phyloP scores from a whole-genome alignment of 2,888 invertebrate species.

The Limnephilus marmoratus region DNA sequence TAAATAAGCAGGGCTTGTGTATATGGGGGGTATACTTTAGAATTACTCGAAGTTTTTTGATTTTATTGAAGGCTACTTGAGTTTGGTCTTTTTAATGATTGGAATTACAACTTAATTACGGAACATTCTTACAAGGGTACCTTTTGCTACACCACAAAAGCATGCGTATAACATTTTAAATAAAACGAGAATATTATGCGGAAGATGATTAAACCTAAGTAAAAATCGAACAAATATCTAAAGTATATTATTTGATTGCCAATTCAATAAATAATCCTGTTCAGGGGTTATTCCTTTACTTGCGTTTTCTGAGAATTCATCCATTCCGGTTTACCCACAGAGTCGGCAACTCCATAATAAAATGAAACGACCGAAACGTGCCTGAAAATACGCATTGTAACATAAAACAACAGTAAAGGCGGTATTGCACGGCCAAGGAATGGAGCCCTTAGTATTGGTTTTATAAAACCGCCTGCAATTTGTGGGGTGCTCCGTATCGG shows the following conservation, averaged over 20 bases:
- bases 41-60: background rate
- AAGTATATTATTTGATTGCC: background rate
- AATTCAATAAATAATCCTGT: background rate
- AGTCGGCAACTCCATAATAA: slow-evolving; percentile 29
- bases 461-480: slow-evolving; percentile 34
- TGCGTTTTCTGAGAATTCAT: slow-evolving; percentile 4
- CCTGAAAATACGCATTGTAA: slow-evolving; percentile 25
- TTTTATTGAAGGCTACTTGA: background rate
- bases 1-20: too few relatives aligned
- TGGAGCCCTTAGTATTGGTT: slow-evolving; percentile 25
- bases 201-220: background rate
- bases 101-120: background rate
- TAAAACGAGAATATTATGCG: background rate
- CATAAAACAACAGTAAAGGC: slow-evolving; percentile 29
- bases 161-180: background rate
- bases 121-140: background rate
- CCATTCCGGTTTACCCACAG: background rate
- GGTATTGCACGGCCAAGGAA: slow-evolving; percentile 7
- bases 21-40: too few relatives aligned
- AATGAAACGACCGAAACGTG: slow-evolving; percentile 39
- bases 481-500: background rate
- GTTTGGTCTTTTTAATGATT: background rate
- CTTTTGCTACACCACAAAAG: background rate
- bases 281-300: background rate
- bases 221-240: background rate